Percentiles rank a stretch among this genome's conserved stretches.
Conservation (phyloP, 2,113 vertebrate species). For the Anthoscopus minutus region DNA sequence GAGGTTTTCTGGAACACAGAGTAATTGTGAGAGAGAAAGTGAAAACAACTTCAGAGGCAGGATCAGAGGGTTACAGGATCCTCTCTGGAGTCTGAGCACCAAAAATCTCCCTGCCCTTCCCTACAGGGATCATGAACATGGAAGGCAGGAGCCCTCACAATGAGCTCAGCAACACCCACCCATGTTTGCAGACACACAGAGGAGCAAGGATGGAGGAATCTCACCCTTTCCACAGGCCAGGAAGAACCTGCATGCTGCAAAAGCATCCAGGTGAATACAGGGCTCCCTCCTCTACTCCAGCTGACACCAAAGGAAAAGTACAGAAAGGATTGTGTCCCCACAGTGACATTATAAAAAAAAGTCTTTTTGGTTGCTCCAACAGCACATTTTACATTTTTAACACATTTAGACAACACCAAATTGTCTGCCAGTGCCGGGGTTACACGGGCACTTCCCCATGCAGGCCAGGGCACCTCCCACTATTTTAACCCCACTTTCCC, state of each 20-base stretch:
- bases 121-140: rapidly evolving
- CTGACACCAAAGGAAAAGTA: rapidly evolving
- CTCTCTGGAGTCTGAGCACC: background rate
- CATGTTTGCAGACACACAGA: rapidly evolving
- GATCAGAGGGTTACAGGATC: background rate
- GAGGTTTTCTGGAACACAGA: background rate
- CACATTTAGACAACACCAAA: background rate
- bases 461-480: background rate
- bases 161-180: rapidly evolving
- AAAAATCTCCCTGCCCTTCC: background rate
- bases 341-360: rapidly evolving
- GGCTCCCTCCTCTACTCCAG: background rate
- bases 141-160: background rate
- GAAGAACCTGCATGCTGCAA: background rate
- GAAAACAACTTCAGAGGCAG: too few relatives aligned
- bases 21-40: background rate
- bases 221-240: background rate
- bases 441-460: background rate
- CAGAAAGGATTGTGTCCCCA: background rate
- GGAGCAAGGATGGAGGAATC: rapidly evolving
- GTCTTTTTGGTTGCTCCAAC: rapidly evolving
- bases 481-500: background rate
- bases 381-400: background rate
- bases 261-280: rapidly evolving
- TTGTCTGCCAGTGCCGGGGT: rapidly evolving